Conservation (phyloP, 2,888 invertebrate species). For the Eupeodes latifasciatus region DNA sequence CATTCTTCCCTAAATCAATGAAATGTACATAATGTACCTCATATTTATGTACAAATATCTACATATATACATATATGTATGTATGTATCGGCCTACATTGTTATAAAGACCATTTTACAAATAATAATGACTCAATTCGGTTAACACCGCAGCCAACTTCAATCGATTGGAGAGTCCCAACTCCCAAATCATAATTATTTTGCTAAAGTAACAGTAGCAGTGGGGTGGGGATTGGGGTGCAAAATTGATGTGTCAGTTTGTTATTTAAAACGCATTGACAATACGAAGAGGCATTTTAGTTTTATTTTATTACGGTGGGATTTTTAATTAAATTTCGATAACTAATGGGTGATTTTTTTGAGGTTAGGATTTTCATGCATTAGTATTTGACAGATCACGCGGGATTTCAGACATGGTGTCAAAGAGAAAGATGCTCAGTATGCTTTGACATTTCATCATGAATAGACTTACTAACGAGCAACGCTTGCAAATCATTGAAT, state of each 20-base stretch:
- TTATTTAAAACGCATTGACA: constrained; percentile 51
- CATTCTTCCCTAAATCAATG: neutral
- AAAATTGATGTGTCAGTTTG: constrained; percentile 63
- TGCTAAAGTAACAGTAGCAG: neutral
- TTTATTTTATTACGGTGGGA: neutral
- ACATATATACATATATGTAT: neutral
- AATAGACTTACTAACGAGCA: too few relatives aligned
- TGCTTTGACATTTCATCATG: too few relatives aligned
- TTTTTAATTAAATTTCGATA: constrained; percentile 61
- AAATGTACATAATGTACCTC: too few relatives aligned
- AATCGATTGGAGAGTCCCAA: constrained; percentile 46
- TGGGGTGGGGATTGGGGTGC: constrained; percentile 13
- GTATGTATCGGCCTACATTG: neutral
- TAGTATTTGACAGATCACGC: too few relatives aligned
- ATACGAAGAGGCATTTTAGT: neutral
- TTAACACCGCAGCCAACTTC: constrained; percentile 26
- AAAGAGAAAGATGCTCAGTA: too few relatives aligned
- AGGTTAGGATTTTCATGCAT: too few relatives aligned
- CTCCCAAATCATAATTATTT: constrained; percentile 52
- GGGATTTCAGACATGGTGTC: too few relatives aligned
- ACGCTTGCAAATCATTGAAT: too few relatives aligned
- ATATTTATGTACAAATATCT: neutral
- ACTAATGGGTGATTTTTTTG: too few relatives aligned
- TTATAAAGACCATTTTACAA: neutral
- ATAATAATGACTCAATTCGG: constrained; percentile 45